A percentile compares a stretch with the other conserved stretches of the same genome.
These are phyloP conservation scores for Zaprionus lineosus DNA, from an alignment of 2,888 invertebrate genomes.

Conservation along the genomic window DNA sequence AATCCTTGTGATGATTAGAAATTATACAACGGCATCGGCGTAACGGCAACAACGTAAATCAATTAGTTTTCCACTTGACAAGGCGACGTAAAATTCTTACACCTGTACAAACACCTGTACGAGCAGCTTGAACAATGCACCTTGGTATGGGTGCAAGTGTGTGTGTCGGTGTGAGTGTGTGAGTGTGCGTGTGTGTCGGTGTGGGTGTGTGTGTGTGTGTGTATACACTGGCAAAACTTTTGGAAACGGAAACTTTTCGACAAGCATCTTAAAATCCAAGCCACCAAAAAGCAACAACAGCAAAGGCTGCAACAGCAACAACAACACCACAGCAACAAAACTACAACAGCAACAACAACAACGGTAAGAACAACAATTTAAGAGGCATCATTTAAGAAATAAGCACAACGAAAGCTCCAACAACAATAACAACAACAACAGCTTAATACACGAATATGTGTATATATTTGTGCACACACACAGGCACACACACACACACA, in stretches of 20 bases:
- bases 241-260: constrained; percentile 50
- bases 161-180: not conserved
- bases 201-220: no score
- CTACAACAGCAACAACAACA: constrained; percentile 11
- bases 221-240: no score
- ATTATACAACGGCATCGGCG: constrained; percentile 53
- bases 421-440: not conserved
- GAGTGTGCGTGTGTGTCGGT: no score
- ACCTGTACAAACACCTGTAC: constrained; percentile 37
- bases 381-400: constrained; percentile 57
- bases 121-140: constrained; percentile 28
- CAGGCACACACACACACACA: not conserved
- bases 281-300: constrained; percentile 8
- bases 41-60: constrained; percentile 60
- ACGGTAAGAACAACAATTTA: constrained; percentile 39
- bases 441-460: constrained; percentile 9
- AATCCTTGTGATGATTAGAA: constrained; percentile 58
- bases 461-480: not conserved
- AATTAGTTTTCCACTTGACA: constrained; percentile 61
- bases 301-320: constrained; percentile 11
- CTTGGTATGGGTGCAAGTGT: not conserved
- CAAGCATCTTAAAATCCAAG: constrained; percentile 55
- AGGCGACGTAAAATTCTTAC: constrained; percentile 44
- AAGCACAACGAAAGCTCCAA: constrained; percentile 41
- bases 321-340: constrained; percentile 22